These are phyloP conservation scores for Lucilia cuprina DNA, from an alignment of 1,140 invertebrate genomes.

Conservation along the genomic window DNA sequence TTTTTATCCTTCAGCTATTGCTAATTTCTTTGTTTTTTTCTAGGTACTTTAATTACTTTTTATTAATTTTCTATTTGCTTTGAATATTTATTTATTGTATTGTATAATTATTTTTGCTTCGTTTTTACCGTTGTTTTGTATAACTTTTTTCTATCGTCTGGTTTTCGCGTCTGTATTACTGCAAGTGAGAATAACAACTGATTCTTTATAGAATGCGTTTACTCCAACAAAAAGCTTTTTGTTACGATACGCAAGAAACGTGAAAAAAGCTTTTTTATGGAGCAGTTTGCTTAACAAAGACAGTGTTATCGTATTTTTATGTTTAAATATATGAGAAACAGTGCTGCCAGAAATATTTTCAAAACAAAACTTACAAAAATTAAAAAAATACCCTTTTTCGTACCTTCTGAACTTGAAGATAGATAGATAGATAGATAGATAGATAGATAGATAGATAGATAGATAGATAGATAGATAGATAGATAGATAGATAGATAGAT, in stretches of 20 bases:
- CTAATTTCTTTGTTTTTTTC: neutral
- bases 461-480: too few relatives aligned
- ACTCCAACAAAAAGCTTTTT: conserved; percentile 23
- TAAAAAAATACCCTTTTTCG: too few relatives aligned
- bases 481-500: too few relatives aligned
- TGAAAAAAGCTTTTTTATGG: conserved; percentile 20
- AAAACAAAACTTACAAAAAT: too few relatives aligned
- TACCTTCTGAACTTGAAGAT: too few relatives aligned
- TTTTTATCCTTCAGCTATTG: neutral
- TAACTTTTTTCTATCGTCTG: neutral
- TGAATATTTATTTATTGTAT: neutral
- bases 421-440: too few relatives aligned
- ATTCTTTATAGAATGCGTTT: conserved; percentile 28
- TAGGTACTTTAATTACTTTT: neutral
- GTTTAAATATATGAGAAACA: too few relatives aligned
- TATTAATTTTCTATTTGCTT: neutral
- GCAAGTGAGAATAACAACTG: conserved; percentile 32
- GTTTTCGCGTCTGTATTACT: conserved; percentile 21
- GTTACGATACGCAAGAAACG: conserved; percentile 11
- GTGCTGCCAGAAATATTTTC: too few relatives aligned
- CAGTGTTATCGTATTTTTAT: neutral
- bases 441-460: too few relatives aligned
- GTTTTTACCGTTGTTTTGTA: neutral
- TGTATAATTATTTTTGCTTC: neutral
- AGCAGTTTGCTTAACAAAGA: neutral